Percentiles rank a stretch among this genome's conserved stretches.
phyloP scores from a whole-genome alignment of 2,888 invertebrate genomes.

The Spilarctia lutea region DNA sequence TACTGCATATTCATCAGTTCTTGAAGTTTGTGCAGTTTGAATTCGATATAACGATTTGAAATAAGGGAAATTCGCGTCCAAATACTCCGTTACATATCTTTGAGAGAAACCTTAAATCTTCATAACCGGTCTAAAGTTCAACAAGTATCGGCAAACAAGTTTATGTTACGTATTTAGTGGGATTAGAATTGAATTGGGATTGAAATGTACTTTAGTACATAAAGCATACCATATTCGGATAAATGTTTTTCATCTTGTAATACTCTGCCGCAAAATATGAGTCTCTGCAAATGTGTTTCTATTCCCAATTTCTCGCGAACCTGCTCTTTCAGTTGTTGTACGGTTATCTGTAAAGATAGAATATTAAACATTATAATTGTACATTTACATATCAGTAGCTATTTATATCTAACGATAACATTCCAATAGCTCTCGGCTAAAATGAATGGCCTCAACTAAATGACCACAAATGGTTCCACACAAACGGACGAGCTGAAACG shows the following conservation, averaged over 20 bases:
- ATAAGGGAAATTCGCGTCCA: too few species aligned
- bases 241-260: constrained; percentile 95
- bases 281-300: constrained; percentile 93
- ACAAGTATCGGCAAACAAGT: too few species aligned
- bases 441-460: neutral
- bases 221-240: constrained; percentile 91
- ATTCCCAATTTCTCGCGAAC: constrained; percentile 93
- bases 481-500: too few species aligned
- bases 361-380: neutral
- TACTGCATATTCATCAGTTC: too few species aligned
- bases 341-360: constrained; percentile 88
- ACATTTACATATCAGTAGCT: neutral
- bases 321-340: constrained; percentile 92
- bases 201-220: neutral
- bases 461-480: neutral
- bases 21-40: too few species aligned
- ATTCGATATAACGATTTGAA: too few species aligned
- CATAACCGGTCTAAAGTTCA: too few species aligned
- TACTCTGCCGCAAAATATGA: constrained; percentile 98
- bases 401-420: neutral
- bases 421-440: neutral
- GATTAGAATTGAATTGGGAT: too few species aligned
- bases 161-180: too few species aligned
- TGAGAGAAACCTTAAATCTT: too few species aligned
- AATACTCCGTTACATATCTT: too few species aligned